Base-by-base conservation (phyloP, 2,888 invertebrate species). In the Piscicola geometra region DNA sequence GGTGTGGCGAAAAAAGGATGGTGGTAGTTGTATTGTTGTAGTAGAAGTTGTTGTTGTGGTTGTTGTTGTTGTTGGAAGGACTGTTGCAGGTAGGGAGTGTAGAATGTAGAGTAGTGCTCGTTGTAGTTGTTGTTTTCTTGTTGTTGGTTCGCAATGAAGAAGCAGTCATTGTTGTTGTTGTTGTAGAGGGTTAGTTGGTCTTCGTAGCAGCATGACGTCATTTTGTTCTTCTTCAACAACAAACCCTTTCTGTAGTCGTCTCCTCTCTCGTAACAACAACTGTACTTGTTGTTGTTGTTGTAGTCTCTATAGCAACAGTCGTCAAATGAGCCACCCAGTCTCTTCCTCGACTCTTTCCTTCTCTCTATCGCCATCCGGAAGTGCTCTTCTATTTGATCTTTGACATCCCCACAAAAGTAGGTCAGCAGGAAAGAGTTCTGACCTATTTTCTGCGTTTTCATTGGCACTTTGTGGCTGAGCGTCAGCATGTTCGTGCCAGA, bases 341-440 rank as follows among this genome's bases (percentile, higher is more conserved):
- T 56, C 60, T 56, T 56, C 25, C 25, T 56, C 60, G 60, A 9
- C n/a, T 56, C 25, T 56, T 60, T 72, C 56, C 33, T n/a, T 21
- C n/a, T 36, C 28, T 60, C 73, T 1, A 72, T 72, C 15, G 71
- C 71, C 28, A 36, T 36, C 33, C 66, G 50, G 67, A 76, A 71
- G 47, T 76, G 76, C 32, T 76, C 71, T 41, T 76, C 71, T 15
- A 76, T 68, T 36, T 76, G 71, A 56, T 71, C 71, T 18, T 71
- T 64, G 12, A 76, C 52, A 32, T 76, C 76, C 12, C 71, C 76
- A 35, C 25, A 52, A 32, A 76, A 76, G 67, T 76, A 76, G 28
- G 66, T 76, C 36, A 76, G 25, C 21, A 76, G 52, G 35, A 71
- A 47, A 0, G 60, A 33, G 66, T 76, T 76, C 15, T 64, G 64